These are phyloP conservation scores for Malurus splendens DNA, from an alignment of 2,797 vertebrate species.

Conservation along the genomic window DNA sequence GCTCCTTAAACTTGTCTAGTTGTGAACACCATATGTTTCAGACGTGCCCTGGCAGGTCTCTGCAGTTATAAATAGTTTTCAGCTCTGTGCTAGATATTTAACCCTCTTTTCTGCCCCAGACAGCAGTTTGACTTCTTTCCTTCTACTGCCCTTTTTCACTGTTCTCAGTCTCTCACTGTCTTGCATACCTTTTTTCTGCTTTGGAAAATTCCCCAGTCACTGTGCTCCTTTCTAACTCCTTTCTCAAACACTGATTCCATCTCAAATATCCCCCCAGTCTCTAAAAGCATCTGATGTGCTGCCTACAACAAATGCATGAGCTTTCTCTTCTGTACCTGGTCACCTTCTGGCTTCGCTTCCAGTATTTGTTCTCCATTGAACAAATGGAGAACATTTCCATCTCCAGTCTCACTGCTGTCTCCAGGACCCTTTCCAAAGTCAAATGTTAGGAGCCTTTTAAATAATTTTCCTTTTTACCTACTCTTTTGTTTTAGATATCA, in stretches of 20 bases:
- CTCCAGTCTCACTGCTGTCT: neutral
- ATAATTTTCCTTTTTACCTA: neutral
- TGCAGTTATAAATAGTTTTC: neutral
- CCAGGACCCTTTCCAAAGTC: neutral
- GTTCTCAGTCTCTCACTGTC: neutral
- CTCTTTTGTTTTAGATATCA: neutral
- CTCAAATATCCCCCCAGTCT: neutral
- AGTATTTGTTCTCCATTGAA: neutral
- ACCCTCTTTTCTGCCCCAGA: neutral
- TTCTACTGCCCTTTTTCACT: neutral
- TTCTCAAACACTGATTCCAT: neutral
- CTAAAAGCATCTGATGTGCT: neutral
- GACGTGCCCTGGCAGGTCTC: neutral
- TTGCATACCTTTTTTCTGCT: neutral
- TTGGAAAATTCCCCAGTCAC: neutral
- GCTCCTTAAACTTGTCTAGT: neutral
- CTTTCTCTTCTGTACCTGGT: neutral
- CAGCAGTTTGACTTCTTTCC: rapidly evolving
- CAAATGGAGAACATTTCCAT: too few relatives aligned
- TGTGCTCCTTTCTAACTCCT: neutral
- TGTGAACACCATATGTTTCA: neutral
- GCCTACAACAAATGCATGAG: rapidly evolving
- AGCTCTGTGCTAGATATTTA: neutral
- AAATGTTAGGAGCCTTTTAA: neutral
- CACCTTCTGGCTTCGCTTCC: neutral